These are phyloP conservation scores for Menidia menidia DNA, from an alignment of 2,797 vertebrate genomes.

Conservation along the genomic window DNA sequence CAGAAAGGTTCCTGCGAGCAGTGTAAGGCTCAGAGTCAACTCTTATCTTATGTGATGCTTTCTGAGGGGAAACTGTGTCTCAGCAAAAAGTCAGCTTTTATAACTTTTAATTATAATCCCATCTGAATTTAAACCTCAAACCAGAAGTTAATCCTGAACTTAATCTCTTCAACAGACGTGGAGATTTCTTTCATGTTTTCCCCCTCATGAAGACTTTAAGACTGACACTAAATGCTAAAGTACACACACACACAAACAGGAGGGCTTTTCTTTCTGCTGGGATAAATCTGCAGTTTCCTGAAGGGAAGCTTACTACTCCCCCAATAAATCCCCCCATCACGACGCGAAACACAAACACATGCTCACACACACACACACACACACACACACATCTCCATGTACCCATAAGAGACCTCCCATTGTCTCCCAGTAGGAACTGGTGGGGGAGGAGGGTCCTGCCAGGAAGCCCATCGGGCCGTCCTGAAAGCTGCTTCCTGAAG, in stretches of 20 bases:
- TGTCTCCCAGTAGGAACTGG: constrained; percentile 76
- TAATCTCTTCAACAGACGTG: constrained; percentile 17
- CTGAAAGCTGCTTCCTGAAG: constrained; percentile 83
- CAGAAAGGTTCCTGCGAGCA: not conserved
- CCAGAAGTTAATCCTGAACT: constrained; percentile 18
- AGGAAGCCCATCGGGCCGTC: constrained; percentile 74
- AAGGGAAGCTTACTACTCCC: constrained; percentile 74
- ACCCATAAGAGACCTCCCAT: constrained; percentile 78
- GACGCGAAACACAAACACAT: not conserved
- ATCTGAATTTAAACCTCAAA: constrained; percentile 20
- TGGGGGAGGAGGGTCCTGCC: constrained; percentile 51
- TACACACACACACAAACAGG: constrained; percentile 4
- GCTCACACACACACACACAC: constrained; percentile 32
- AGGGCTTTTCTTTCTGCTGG: constrained; percentile 62
- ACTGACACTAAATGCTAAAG: constrained; percentile 9
- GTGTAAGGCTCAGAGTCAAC: constrained; percentile 1
- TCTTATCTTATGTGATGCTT: not conserved
- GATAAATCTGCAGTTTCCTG: constrained; percentile 81
- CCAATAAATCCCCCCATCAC: constrained; percentile 56
- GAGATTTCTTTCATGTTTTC: constrained; percentile 26
- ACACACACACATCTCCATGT: constrained; percentile 49
- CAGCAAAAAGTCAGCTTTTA: constrained; percentile 1
- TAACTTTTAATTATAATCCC: constrained; percentile 4
- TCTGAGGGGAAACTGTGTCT: not conserved
- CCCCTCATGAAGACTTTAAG: constrained; percentile 31